A percentile compares a stretch with the other conserved stretches of the same genome.
phyloP scores from a whole-genome alignment of 1,140 invertebrate species.

The Lepidurus couesii region DNA sequence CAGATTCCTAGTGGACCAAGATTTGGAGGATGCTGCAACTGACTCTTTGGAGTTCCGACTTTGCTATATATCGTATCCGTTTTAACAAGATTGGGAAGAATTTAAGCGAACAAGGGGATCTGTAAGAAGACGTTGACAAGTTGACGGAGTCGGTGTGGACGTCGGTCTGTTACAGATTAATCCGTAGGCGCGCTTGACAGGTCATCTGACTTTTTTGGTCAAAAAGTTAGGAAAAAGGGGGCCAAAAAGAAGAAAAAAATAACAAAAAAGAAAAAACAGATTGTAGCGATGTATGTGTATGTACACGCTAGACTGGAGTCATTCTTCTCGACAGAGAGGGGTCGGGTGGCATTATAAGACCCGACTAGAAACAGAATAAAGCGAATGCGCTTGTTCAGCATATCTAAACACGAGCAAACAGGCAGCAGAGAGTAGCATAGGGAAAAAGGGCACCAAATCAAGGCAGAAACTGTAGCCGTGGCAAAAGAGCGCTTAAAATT shows the following conservation, averaged over 20 bases:
- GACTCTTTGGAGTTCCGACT: not conserved
- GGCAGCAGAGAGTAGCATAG: not conserved
- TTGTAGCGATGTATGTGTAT: constrained; percentile 19
- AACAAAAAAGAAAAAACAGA: not conserved
- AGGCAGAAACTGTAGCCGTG: not conserved
- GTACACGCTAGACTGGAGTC: constrained; percentile 7
- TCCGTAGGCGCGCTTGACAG: constrained; percentile 16
- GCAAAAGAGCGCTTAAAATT: constrained; percentile 10
- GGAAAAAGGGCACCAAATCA: not conserved
- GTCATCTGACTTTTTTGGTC: constrained; percentile 19
- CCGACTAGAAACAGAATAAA: not conserved
- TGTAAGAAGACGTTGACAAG: constrained; percentile 19
- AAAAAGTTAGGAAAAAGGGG: not conserved
- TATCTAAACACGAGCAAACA: constrained; percentile 19
- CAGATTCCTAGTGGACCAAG: not conserved
- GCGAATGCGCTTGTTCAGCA: constrained; percentile 14
- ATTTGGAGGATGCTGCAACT: not conserved
- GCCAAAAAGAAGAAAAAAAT: not conserved
- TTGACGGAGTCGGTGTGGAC: constrained; percentile 7
- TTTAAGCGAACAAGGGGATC: not conserved
- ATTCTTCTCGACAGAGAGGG: not conserved
- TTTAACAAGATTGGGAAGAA: constrained; percentile 22
- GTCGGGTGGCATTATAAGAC: not conserved
- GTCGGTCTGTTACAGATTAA: constrained; percentile 19
- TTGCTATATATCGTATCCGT: not conserved